A percentile compares a stretch with the other conserved stretches of the same genome.
These are phyloP conservation scores for Urophycis tenuis DNA, from an alignment of 2,797 vertebrate species.

Conservation along the genomic window DNA sequence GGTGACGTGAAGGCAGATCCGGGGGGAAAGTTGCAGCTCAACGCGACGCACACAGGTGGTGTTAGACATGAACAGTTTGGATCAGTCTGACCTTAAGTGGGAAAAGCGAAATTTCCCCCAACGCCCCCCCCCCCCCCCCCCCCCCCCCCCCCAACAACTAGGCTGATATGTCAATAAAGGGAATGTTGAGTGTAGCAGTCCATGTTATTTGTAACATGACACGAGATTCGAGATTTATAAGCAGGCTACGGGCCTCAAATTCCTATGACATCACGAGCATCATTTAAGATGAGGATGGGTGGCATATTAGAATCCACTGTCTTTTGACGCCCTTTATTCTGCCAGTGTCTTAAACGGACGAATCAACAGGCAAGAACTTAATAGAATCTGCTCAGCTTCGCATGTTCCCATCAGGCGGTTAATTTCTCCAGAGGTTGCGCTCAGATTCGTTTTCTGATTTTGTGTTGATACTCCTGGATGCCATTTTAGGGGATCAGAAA, in stretches of 20 bases:
- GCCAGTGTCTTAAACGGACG: constrained; percentile 45
- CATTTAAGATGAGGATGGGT: constrained; percentile 30
- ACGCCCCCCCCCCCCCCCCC: too few relatives aligned
- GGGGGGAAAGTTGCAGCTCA: constrained; percentile 51
- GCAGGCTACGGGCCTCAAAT: constrained; percentile 20
- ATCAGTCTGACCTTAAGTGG: constrained; percentile 35
- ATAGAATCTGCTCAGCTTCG: constrained; percentile 30
- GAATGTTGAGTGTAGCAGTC: constrained; percentile 38
- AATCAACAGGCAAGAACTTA: constrained; percentile 50
- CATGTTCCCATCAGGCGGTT: constrained; percentile 62
- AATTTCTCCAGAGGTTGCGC: constrained; percentile 34
- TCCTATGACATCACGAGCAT: constrained; percentile 60
- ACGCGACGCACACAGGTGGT: constrained; percentile 26
- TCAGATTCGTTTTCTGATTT: constrained; percentile 50
- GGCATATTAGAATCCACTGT: constrained; percentile 49
- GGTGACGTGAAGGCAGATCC: not conserved
- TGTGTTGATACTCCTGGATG: constrained; percentile 57
- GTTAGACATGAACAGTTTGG: constrained; percentile 45
- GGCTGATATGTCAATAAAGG: constrained; percentile 35
- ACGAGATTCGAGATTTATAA: constrained; percentile 6
- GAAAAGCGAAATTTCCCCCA: constrained; percentile 10
- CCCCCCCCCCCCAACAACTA: too few relatives aligned
- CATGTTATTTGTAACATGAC: constrained; percentile 43
- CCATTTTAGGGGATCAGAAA: constrained; percentile 59
- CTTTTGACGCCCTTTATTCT: constrained; percentile 39